A percentile compares a stretch with the other conserved stretches of the same genome.
Evolutionary conservation across 92 coral and sea anemone genomes (phyloP).

Genomic region (Parazoanthus atlanticus): DNA sequence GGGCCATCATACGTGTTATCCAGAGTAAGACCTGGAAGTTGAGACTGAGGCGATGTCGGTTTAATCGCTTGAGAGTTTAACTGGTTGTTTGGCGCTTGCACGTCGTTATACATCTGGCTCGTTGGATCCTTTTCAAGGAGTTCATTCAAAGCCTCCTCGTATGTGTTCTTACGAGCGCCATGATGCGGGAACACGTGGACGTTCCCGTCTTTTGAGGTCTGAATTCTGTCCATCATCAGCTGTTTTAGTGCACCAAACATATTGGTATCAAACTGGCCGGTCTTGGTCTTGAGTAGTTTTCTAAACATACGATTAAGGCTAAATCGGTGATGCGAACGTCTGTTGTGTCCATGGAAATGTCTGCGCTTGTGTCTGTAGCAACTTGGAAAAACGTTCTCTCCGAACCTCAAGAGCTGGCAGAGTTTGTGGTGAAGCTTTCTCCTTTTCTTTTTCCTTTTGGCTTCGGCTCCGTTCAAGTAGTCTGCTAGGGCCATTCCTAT

Average conservation of each 20-base stretch:
- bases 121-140: slow-evolving; percentile 51
- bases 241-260: slow-evolving; percentile 48
- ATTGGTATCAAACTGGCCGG: slow-evolving; percentile 24
- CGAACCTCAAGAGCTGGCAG: slow-evolving; percentile 25
- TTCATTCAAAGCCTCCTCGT: slow-evolving; percentile 64
- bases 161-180: slow-evolving; percentile 60
- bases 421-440: slow-evolving; percentile 13
- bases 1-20: slow-evolving; percentile 66
- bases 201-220: slow-evolving; percentile 74
- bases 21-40: slow-evolving; percentile 10
- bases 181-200: slow-evolving; percentile 71
- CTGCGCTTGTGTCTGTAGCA: slow-evolving; percentile 18
- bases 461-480: slow-evolving; percentile 14
- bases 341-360: slow-evolving; percentile 15
- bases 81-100: neutral
- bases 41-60: slow-evolving; percentile 1
- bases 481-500: slow-evolving; percentile 26
- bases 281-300: slow-evolving; percentile 29
- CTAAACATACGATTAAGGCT: slow-evolving; percentile 8
- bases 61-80: neutral
- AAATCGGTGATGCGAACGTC: neutral
- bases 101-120: slow-evolving; percentile 20
- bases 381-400: slow-evolving; percentile 3
- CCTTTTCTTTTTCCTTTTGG: neutral
- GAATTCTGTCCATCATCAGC: slow-evolving; percentile 61